Conservation (phyloP, 2,797 vertebrate genomes). For the Characodon lateralis region DNA sequence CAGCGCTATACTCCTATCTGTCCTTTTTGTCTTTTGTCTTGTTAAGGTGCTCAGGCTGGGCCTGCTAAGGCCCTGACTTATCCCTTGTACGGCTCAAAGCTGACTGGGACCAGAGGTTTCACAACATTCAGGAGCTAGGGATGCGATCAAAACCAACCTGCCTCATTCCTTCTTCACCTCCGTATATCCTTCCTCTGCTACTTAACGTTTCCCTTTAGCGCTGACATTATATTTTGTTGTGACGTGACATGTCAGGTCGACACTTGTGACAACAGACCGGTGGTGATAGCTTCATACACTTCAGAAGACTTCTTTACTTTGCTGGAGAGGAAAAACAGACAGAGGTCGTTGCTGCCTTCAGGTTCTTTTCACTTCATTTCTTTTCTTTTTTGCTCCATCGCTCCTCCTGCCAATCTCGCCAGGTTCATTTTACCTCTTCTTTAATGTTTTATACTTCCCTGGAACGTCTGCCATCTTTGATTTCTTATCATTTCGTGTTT, state of each 20-base stretch:
- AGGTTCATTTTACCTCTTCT: neutral
- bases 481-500: conserved; percentile 9
- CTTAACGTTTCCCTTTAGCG: conserved; percentile 20
- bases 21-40: conserved; percentile 43
- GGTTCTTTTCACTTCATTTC: neutral
- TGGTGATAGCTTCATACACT: conserved; percentile 46
- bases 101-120: conserved; percentile 34
- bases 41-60: conserved; percentile 53
- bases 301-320: conserved; percentile 56
- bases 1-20: conserved; percentile 32
- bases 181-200: neutral
- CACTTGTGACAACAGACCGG: conserved; percentile 44
- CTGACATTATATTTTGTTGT: conserved; percentile 31
- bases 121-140: conserved; percentile 30
- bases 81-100: conserved; percentile 44
- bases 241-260: conserved; percentile 37
- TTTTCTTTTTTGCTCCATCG: neutral
- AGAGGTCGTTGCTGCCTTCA: conserved; percentile 24
- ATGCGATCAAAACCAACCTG: conserved; percentile 44
- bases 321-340: conserved; percentile 37
- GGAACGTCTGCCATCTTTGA: neutral
- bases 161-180: conserved; percentile 29
- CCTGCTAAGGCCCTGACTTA: conserved; percentile 60
- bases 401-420: conserved; percentile 3
- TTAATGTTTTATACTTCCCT: neutral